Conservation (phyloP, 2,797 vertebrate species). For the Etheostoma nigrum region DNA sequence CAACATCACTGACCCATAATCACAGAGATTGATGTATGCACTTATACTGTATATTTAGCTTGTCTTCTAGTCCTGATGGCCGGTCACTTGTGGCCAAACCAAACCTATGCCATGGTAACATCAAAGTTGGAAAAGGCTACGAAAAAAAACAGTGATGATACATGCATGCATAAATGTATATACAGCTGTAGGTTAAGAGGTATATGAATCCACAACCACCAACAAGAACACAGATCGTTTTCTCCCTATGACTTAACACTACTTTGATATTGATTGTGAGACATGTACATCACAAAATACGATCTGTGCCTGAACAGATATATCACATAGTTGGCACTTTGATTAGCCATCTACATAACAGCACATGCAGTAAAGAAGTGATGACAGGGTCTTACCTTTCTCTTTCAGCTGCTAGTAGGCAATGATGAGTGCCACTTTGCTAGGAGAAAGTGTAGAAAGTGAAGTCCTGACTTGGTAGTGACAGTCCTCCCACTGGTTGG, state of each 20-base stretch:
- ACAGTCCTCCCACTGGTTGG: conserved; percentile 64
- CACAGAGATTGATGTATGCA: conserved; percentile 64
- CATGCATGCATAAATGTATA: background rate
- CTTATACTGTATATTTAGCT: conserved; percentile 73
- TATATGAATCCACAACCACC: background rate
- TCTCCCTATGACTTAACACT: background rate
- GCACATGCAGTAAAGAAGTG: background rate
- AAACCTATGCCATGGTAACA: conserved; percentile 5
- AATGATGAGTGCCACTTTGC: conserved; percentile 44
- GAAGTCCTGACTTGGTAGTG: conserved; percentile 41
- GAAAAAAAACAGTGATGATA: background rate
- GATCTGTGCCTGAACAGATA: background rate
- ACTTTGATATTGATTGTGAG: background rate
- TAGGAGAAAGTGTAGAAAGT: conserved; percentile 48
- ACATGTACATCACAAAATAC: background rate
- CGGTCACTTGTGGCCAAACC: conserved; percentile 41
- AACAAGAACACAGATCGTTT: background rate
- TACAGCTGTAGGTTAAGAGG: background rate
- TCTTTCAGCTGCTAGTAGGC: conserved; percentile 29
- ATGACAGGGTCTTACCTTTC: conserved; percentile 58
- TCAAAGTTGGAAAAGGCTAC: background rate
- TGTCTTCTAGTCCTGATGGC: conserved; percentile 51
- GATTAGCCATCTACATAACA: background rate
- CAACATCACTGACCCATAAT: conserved; percentile 69
- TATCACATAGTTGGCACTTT: background rate